These are phyloP conservation scores for Cyanocitta stelleri DNA, from an alignment of 2,113 vertebrate species.

Conservation along the genomic window DNA sequence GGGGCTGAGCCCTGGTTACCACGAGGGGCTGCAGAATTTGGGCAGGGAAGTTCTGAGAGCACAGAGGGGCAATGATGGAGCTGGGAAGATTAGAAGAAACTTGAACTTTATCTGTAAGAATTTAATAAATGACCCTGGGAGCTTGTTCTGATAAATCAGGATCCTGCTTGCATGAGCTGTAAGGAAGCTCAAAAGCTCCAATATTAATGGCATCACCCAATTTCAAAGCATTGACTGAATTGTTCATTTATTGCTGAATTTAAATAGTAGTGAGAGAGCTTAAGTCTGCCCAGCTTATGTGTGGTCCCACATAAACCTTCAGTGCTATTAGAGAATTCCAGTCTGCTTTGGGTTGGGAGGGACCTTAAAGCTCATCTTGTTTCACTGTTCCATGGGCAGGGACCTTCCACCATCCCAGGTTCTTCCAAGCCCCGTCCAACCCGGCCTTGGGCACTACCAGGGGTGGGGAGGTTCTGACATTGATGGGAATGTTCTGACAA, in stretches of 20 bases:
- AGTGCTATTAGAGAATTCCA: background rate
- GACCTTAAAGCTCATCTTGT: background rate
- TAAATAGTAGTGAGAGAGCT: background rate
- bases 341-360: background rate
- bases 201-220: too few relatives aligned
- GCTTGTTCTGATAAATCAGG: too few relatives aligned
- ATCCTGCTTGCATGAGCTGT: background rate
- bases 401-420: accelerated
- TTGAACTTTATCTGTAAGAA: background rate
- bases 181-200: background rate
- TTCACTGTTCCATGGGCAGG: background rate
- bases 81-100: background rate
- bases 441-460: background rate
- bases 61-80: background rate
- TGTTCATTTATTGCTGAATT: background rate
- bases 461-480: background rate
- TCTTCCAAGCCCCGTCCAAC: background rate
- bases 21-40: background rate
- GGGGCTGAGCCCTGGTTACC: background rate
- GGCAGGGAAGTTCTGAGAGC: background rate
- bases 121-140: background rate
- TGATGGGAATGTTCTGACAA: background rate
- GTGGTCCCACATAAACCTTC: background rate
- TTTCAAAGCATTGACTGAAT: background rate
- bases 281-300: background rate